These are phyloP conservation scores for Cassiopea xamachana DNA, from an alignment of 30 jellyfish, hydroid and myxozoan species.

Conservation along the genomic window DNA sequence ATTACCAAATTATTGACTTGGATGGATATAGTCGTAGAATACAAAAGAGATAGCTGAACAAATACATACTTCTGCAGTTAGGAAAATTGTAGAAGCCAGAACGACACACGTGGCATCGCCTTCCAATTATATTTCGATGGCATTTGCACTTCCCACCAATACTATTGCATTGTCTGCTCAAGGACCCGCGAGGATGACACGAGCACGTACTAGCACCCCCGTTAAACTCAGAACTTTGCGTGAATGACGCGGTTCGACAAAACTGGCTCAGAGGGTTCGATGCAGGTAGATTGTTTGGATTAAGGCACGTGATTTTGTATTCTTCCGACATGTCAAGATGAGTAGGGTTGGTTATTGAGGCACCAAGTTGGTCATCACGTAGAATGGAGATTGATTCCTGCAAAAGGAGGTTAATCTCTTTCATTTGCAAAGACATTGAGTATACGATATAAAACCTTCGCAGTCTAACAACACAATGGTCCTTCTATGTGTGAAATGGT, in stretches of 20 bases:
- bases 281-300: conserved; percentile 59
- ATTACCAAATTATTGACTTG: not conserved
- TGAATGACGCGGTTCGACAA: conserved; percentile 62
- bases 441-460: too few relatives aligned
- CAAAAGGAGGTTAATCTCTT: not conserved
- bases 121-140: conserved; percentile 78
- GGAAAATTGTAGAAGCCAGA: conserved; percentile 91
- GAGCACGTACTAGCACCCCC: conserved; percentile 67
- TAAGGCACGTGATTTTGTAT: conserved; percentile 52
- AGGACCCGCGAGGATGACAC: conserved; percentile 84
- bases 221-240: conserved; percentile 65
- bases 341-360: conserved; percentile 20
- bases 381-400: conserved; percentile 17
- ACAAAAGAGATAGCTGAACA: too few relatives aligned
- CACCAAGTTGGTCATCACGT: not conserved
- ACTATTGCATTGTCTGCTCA: conserved; percentile 42
- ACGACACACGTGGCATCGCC: conserved; percentile 76
- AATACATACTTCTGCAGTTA: conserved; percentile 72
- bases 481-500: too few relatives aligned
- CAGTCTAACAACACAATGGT: too few relatives aligned
- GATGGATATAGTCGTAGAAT: not conserved
- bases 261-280: conserved; percentile 16
- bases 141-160: conserved; percentile 93
- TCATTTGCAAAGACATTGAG: too few relatives aligned
- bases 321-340: conserved; percentile 63